Base-by-base conservation (phyloP, 2,888 invertebrate species). In the Aphrophora alni region DNA sequence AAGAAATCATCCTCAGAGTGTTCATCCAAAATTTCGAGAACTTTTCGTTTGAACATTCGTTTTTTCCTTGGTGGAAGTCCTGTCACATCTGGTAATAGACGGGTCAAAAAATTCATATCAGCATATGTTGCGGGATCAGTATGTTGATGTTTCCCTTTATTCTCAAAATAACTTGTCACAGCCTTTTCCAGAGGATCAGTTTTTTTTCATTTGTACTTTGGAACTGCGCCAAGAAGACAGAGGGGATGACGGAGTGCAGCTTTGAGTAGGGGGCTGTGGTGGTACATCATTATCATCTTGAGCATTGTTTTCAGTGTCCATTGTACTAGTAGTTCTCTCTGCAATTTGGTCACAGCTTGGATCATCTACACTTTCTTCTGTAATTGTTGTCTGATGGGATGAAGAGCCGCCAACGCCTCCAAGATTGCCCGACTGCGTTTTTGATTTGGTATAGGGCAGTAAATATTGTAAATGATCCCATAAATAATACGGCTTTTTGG, bases 1-100 rank as follows among this genome's bases (percentile, higher is more conserved):
- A n/a, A 77, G 5, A 77, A 24, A 77, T 70, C 70, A 77, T 77
- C 70, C 24, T 77, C 77, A 70, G 33, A 70, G 70, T 68, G 77
- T 38, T 77, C 77, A 70, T 77, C 70, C 70, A 77, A 38, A 70
- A 77, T 14, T 33, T 70, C 77, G 12, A 77, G 21, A 2, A 70
- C 70, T 70, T 77, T 77, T 59, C 70, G 7, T 38, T 59, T 76
- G 76, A 59, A 59, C 7, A 76, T 27, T 59, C 28, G 25, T 59
- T 76, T 76, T 75, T 76, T 76, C 76, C 28, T 59, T 27, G 26
- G 59, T 76, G 76, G 28, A 68, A 76, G 76, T 59, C 68, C 24
- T 76, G 68, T 68, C 27, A 76, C 7, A 59, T 76, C 76, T 68
- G 21, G 68, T 17, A 76, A 76, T 4, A 77, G 69, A 77, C 77